Conservation (phyloP, 2,113 vertebrate genomes). For the Megaceryle torquata region DNA sequence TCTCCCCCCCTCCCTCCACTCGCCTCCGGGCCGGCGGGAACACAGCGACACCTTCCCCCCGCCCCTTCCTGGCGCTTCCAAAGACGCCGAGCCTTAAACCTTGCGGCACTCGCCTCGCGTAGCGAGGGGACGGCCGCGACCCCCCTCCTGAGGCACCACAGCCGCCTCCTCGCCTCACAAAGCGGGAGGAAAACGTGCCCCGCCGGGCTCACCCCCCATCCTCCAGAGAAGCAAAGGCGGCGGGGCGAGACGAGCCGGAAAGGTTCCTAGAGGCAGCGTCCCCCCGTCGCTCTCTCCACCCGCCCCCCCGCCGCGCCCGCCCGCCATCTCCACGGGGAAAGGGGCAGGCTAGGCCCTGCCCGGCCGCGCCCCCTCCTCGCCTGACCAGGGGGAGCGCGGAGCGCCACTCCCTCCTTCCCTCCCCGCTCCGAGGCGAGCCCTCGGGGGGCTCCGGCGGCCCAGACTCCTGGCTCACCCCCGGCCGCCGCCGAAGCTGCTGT, state of each 20-base stretch:
- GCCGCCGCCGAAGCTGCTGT: slow-evolving; percentile 91
- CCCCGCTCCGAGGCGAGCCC: neutral
- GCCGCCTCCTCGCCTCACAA: neutral
- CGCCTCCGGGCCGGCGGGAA: neutral
- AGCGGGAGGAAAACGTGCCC: neutral
- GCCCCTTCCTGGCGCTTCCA: neutral
- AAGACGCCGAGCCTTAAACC: neutral
- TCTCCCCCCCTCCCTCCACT: neutral
- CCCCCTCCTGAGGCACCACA: neutral
- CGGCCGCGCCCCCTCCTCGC: neutral
- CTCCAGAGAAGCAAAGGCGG: too few species aligned
- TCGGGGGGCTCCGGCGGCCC: neutral
- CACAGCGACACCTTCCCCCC: neutral
- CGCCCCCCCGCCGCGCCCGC: neutral
- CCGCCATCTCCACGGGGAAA: neutral
- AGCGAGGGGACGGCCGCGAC: neutral
- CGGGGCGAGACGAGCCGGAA: neutral
- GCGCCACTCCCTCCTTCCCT: neutral
- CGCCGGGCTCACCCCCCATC: neutral
- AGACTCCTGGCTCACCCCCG: slow-evolving; percentile 81
- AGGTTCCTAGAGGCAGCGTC: neutral
- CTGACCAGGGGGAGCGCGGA: neutral
- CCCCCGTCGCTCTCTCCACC: too few species aligned
- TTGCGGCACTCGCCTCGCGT: neutral
- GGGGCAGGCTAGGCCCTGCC: neutral